These are phyloP conservation scores for Drosophila tripunctata DNA, from an alignment of 2,888 invertebrate genomes.

Conservation along the genomic window DNA sequence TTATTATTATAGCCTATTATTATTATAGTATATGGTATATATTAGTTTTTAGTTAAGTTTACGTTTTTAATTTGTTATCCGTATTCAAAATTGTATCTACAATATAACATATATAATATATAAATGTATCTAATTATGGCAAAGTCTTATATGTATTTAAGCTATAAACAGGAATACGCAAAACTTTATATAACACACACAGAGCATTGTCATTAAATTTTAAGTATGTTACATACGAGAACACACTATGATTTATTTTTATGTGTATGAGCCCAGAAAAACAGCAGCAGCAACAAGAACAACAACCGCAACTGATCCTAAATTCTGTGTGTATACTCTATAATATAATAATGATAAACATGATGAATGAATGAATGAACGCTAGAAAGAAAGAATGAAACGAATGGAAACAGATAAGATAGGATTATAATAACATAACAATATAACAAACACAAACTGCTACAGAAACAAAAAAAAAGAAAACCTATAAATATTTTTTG, in stretches of 20 bases:
- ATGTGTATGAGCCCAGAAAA: slow-evolving; percentile 52
- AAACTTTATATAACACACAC: slow-evolving; percentile 59
- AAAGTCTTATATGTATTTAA: slow-evolving; percentile 65
- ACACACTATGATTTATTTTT: slow-evolving; percentile 62
- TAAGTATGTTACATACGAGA: slow-evolving; percentile 56
- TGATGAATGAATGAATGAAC: slow-evolving; percentile 1
- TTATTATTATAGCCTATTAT: slow-evolving; percentile 27
- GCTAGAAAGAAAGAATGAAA: neutral
- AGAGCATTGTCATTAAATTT: slow-evolving; percentile 75
- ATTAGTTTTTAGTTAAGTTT: slow-evolving; percentile 59
- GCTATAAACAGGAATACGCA: slow-evolving; percentile 50
- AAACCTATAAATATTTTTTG: slow-evolving; percentile 61
- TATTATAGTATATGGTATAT: slow-evolving; percentile 39
- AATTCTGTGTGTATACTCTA: slow-evolving; percentile 24
- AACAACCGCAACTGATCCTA: slow-evolving; percentile 35
- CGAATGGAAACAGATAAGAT: slow-evolving; percentile 5
- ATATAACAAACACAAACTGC: slow-evolving; percentile 39
- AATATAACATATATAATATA: slow-evolving; percentile 23
- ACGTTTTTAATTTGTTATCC: slow-evolving; percentile 63
- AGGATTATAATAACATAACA: slow-evolving; percentile 20
- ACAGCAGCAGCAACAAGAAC: slow-evolving; percentile 12
- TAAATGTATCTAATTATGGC: slow-evolving; percentile 45
- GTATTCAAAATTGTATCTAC: slow-evolving; percentile 21
- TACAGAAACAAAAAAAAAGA: slow-evolving; percentile 11
- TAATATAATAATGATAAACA: too few relatives aligned